A percentile compares a stretch with the other conserved stretches of the same genome.
Evolutionary conservation across 2,888 invertebrate species (phyloP).

Genomic region (Eupithecia abbreviata): DNA sequence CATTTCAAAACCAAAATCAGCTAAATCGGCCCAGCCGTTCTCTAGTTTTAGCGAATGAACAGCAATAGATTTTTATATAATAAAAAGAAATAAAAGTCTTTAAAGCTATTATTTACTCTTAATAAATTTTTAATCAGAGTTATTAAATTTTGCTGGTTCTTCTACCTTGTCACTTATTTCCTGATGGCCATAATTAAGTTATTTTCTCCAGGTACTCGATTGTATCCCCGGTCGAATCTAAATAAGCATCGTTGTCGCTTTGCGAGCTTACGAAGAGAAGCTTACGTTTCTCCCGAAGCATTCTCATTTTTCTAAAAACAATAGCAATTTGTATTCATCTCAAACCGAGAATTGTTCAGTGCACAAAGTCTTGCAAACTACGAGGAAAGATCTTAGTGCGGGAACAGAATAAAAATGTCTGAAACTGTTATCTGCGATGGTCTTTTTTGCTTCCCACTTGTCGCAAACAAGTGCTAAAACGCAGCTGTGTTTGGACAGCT

Average conservation of each 20-base stretch:
- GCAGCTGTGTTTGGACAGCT: slow-evolving; percentile 23
- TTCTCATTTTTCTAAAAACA: slow-evolving; percentile 12
- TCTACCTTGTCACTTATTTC: neutral
- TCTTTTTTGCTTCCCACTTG: slow-evolving; percentile 42
- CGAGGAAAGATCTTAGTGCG: slow-evolving; percentile 22
- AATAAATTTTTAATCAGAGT: too few relatives aligned
- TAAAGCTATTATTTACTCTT: too few relatives aligned
- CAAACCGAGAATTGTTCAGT: slow-evolving; percentile 35
- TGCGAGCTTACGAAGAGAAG: neutral
- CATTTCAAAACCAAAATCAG: too few relatives aligned
- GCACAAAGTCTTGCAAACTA: slow-evolving; percentile 33
- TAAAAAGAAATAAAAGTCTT: too few relatives aligned
- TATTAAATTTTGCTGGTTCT: neutral
- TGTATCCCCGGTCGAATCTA: neutral
- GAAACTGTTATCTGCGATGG: slow-evolving; percentile 31
- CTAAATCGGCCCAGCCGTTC: too few relatives aligned
- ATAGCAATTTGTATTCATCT: slow-evolving; percentile 33
- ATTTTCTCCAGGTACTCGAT: neutral
- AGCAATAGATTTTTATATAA: too few relatives aligned
- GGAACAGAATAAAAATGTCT: slow-evolving; percentile 38
- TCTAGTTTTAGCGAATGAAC: too few relatives aligned
- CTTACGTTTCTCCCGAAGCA: neutral
- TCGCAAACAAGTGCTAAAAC: slow-evolving; percentile 43
- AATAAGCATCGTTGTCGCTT: neutral
- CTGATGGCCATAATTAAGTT: neutral